phyloP scores from a whole-genome alignment of 2,797 vertebrate genomes.

The Lutra lutra region DNA sequence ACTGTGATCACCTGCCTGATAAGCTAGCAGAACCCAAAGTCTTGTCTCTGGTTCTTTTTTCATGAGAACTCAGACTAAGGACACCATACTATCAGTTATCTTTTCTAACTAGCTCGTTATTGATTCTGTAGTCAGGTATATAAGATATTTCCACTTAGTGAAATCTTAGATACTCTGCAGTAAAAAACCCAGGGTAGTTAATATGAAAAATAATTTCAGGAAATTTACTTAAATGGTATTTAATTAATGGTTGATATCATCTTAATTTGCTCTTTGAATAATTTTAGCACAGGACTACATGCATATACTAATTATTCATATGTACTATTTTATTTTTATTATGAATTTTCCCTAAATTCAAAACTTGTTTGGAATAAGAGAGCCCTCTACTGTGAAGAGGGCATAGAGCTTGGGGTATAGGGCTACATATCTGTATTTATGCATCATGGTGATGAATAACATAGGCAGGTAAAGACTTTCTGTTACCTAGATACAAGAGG shows the following conservation, averaged over 20 bases:
- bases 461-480: constrained; percentile 53
- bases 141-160: background rate
- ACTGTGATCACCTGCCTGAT: background rate
- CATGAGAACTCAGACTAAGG: background rate
- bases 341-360: constrained; percentile 45
- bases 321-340: constrained; percentile 3
- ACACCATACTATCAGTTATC: background rate
- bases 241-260: background rate
- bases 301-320: background rate
- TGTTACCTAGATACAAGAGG: constrained; percentile 67
- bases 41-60: background rate
- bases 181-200: background rate
- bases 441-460: constrained; percentile 68
- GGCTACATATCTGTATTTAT: constrained; percentile 50
- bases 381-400: constrained; percentile 49
- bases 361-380: constrained; percentile 56
- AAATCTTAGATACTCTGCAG: background rate
- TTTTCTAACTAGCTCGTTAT: background rate
- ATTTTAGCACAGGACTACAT: background rate
- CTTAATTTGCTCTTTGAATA: constrained; percentile 45
- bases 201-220: background rate
- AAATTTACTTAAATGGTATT: background rate
- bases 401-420: constrained; percentile 33
- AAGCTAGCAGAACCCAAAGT: background rate
- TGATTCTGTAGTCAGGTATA: background rate